Conservation (phyloP, 2,797 vertebrate genomes). For the Columba guinea region DNA sequence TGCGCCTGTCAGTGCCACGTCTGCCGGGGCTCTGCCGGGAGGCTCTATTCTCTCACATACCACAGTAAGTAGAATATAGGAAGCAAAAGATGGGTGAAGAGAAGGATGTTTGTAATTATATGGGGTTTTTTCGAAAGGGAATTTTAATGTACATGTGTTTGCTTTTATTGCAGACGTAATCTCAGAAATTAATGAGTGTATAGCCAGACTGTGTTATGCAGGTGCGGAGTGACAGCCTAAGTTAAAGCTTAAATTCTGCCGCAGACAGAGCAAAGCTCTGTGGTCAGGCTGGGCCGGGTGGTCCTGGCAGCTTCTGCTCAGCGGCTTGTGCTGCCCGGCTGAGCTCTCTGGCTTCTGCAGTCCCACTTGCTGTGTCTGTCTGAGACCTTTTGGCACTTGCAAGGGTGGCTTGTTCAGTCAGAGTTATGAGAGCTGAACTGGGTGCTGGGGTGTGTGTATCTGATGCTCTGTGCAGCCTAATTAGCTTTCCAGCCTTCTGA, state of each 20-base stretch:
- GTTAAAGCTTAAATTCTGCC: neutral
- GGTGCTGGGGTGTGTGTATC: no score
- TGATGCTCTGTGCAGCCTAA: neutral
- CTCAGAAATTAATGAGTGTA: neutral
- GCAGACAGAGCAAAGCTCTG: neutral
- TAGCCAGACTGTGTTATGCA: neutral
- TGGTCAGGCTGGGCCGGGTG: neutral
- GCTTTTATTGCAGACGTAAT: neutral
- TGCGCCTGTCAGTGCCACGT: neutral
- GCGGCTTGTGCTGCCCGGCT: neutral
- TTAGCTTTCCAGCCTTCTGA: neutral
- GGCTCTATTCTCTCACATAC: constrained; percentile 14
- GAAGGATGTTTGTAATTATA: neutral
- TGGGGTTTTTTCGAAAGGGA: neutral
- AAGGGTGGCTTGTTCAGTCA: neutral
- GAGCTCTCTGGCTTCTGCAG: neutral
- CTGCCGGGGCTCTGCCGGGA: neutral
- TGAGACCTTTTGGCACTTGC: neutral
- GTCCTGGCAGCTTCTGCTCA: neutral
- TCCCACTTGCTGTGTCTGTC: neutral
- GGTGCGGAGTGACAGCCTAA: neutral
- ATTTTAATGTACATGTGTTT: neutral
- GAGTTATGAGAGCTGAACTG: neutral
- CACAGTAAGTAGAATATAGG: constrained; percentile 22
- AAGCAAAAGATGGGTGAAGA: neutral